Base-by-base conservation (phyloP, 2,797 vertebrate species). In the Lagothrix lagotricha region DNA sequence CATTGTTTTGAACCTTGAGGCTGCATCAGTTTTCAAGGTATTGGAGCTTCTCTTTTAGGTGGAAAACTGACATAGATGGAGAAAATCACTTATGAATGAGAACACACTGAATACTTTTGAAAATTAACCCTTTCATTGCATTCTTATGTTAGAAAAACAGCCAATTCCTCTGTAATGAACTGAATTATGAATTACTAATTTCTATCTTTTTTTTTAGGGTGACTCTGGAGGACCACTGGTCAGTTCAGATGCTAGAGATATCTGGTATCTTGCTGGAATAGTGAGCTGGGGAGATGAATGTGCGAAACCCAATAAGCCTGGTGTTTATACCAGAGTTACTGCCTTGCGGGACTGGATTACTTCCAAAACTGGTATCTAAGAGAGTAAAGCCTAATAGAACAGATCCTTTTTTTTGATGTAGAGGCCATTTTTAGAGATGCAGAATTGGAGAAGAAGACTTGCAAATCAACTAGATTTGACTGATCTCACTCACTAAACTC, bases 251-350 rank as follows among this genome's bases (percentile, higher is more conserved):
- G 96, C 96, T 87, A 98, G 98, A 98, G 98, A 98, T 90, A 98
- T 98, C 88, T 99, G 99, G 99, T 98, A 98, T 77, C 99, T 99
- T 44, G 98, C 96, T 93, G 99, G 99, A 96, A 98, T 99, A 82
- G 99, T 99, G 95, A 99, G 99, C 97, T 99, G 99, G 99, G 99
- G 99, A 96, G 98, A 98, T 20, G 98, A 99, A 72, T 99, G 99
- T 30, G 98, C 98, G 30, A 97, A 98, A 77, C 96, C 24, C 61
- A 98, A 99, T 70, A 99, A 99, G 94, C 99, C 99, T 9, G 99
- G 99, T 77, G 99, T 99, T 54, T 99, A 99, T 72, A 98, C 98
- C 0, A 97, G 98, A 98, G 98, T 99, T 93, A 99, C 98, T 90
- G 98, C 98, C 61, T 98, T 99, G 72, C 98, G 99, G 58, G 97